phyloP scores from a whole-genome alignment of 2,797 vertebrate genomes.

The Myotis myotis region DNA sequence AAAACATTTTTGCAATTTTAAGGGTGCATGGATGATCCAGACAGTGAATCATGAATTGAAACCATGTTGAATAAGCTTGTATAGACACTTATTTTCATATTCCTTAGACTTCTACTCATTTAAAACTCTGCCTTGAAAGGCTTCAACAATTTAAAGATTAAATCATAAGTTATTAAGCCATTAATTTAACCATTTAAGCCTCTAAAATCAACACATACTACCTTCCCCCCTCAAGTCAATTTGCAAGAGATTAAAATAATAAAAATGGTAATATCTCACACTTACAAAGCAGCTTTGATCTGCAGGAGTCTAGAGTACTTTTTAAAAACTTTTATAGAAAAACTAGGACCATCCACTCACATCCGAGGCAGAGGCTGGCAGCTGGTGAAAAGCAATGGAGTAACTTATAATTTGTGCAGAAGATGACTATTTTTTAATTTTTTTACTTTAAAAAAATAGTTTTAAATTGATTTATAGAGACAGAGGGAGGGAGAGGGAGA shows the following conservation, averaged over 20 bases:
- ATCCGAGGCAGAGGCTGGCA: conserved; percentile 64
- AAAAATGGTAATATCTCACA: conserved; percentile 80
- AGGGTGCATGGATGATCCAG: conserved; percentile 47
- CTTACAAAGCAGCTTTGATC: conserved; percentile 77
- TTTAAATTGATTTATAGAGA: not conserved
- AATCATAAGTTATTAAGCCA: conserved; percentile 79
- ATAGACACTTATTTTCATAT: conserved; percentile 74
- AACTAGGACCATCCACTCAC: conserved; percentile 74
- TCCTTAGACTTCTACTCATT: conserved; percentile 69
- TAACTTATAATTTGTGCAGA: conserved; percentile 18
- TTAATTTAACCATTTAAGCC: conserved; percentile 80
- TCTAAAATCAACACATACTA: conserved; percentile 75
- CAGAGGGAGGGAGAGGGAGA: not conserved
- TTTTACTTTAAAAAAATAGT: not conserved
- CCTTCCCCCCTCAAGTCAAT: conserved; percentile 78
- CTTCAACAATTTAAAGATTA: conserved; percentile 80
- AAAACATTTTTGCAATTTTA: conserved; percentile 44
- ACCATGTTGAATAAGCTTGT: conserved; percentile 66
- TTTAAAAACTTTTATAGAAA: conserved; percentile 73
- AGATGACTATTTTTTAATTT: not conserved
- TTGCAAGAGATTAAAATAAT: conserved; percentile 81
- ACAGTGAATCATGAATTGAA: conserved; percentile 71
- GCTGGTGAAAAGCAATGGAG: conserved; percentile 35
- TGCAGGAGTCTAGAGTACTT: conserved; percentile 73
- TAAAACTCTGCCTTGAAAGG: conserved; percentile 76